phyloP scores from a whole-genome alignment of 2,888 invertebrate genomes.

The Volucella inanis region DNA sequence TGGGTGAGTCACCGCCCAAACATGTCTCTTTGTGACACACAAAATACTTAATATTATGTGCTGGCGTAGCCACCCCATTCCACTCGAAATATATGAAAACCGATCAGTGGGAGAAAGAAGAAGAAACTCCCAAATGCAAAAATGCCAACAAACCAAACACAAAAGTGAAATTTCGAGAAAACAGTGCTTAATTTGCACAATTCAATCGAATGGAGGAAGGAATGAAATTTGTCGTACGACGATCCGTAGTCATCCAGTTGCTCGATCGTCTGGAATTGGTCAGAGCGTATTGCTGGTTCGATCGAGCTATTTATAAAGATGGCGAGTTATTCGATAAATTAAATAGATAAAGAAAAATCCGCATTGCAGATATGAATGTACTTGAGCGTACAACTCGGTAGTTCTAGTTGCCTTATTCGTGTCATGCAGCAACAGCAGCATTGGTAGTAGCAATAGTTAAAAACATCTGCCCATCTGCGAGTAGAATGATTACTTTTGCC shows the following conservation, averaged over 20 bases:
- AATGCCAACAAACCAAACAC: constrained; percentile 42
- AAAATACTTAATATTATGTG: constrained; percentile 1
- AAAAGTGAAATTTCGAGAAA: constrained; percentile 25
- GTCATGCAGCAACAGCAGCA: constrained; percentile 19
- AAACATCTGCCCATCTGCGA: constrained; percentile 61
- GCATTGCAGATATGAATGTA: constrained; percentile 51
- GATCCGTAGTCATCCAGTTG: constrained; percentile 11
- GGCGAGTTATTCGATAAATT: constrained; percentile 51
- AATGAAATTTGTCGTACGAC: constrained; percentile 9
- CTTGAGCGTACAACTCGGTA: constrained; percentile 9
- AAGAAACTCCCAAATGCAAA: constrained; percentile 37
- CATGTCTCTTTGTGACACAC: constrained; percentile 59
- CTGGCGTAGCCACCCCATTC: constrained; percentile 35
- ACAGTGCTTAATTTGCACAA: constrained; percentile 19
- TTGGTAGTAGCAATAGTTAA: not conserved
- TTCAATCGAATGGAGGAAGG: not conserved
- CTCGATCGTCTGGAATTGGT: constrained; percentile 51
- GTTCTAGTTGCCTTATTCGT: constrained; percentile 69
- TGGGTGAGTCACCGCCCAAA: constrained; percentile 62
- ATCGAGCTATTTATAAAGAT: constrained; percentile 70
- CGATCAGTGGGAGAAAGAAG: constrained; percentile 10
- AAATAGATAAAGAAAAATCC: constrained; percentile 55
- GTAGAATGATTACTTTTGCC: constrained; percentile 66
- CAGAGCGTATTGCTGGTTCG: constrained; percentile 45
- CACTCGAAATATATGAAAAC: constrained; percentile 34